Percentiles rank a stretch among this genome's conserved stretches.
phyloP scores from a whole-genome alignment of 1,140 invertebrate genomes.

The Fopius arisanus region DNA sequence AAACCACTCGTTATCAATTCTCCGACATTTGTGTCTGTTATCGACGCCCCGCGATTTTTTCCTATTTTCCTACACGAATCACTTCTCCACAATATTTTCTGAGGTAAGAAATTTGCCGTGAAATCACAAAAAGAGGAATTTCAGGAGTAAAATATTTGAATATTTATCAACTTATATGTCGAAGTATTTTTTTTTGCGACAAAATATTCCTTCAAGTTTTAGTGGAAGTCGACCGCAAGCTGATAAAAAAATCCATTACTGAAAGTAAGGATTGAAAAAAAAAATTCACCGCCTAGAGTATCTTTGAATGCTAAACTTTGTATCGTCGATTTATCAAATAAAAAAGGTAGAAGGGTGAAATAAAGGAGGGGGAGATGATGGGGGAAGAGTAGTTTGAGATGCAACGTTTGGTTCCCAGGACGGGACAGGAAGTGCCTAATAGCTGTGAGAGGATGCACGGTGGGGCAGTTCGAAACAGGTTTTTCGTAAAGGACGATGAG shows the following conservation, averaged over 20 bases:
- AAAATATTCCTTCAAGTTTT: too few species aligned
- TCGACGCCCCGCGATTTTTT: conserved; percentile 25
- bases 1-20: conserved; percentile 13
- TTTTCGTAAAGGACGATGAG: conserved; percentile 36
- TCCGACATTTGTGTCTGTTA: not conserved
- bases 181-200: too few species aligned
- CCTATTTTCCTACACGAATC: not conserved
- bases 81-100: not conserved
- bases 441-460: conserved; percentile 60
- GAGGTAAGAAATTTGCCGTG: too few species aligned
- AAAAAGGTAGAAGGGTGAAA: not conserved
- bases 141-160: too few species aligned
- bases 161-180: too few species aligned
- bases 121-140: too few species aligned
- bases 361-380: conserved; percentile 21
- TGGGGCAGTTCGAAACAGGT: conserved; percentile 35
- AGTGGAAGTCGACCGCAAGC: too few species aligned
- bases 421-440: conserved; percentile 63
- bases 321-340: not conserved
- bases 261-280: too few species aligned
- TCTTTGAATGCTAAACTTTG: not conserved
- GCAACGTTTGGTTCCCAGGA: conserved; percentile 54
- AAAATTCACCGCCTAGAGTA: too few species aligned
- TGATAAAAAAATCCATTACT: too few species aligned
- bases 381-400: conserved; percentile 34